These are phyloP conservation scores for Iguana delicatissima DNA, from an alignment of 2,797 vertebrate genomes.

Conservation along the genomic window DNA sequence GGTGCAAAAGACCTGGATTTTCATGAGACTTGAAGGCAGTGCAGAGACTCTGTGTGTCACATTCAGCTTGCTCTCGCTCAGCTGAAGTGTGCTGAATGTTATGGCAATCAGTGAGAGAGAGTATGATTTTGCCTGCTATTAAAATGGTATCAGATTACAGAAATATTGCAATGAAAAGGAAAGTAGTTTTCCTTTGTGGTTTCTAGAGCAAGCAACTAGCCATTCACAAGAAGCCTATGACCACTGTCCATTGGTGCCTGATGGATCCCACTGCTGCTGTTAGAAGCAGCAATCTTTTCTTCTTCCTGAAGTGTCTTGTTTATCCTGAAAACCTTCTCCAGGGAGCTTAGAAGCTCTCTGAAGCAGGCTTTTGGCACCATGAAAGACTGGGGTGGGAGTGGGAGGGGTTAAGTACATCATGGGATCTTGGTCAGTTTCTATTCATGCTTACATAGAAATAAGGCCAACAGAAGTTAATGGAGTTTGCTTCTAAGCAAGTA, in stretches of 20 bases:
- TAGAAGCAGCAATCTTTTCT: background rate
- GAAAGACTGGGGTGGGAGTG: background rate
- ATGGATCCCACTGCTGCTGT: background rate
- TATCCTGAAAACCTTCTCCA: background rate
- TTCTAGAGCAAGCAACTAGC: background rate
- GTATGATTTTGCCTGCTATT: constrained; percentile 32
- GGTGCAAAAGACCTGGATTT: constrained; percentile 45
- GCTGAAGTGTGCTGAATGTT: constrained; percentile 29
- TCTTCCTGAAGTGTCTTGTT: background rate
- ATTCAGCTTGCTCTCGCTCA: constrained; percentile 40
- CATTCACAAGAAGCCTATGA: background rate
- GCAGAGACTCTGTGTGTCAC: constrained; percentile 42
- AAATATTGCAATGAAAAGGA: background rate
- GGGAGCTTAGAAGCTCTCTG: background rate
- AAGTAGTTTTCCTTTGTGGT: background rate
- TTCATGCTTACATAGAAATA: background rate
- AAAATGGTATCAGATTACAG: background rate
- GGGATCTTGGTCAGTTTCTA: no score
- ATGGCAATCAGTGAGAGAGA: constrained; percentile 21
- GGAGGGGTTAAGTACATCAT: background rate
- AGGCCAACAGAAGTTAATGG: background rate
- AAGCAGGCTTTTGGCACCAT: background rate
- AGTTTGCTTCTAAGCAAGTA: background rate
- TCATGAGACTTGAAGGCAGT: constrained; percentile 45
- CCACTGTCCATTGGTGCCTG: background rate